Evolutionary conservation across 2,888 invertebrate genomes (phyloP).

Genomic region (Proisotoma minuta): DNA sequence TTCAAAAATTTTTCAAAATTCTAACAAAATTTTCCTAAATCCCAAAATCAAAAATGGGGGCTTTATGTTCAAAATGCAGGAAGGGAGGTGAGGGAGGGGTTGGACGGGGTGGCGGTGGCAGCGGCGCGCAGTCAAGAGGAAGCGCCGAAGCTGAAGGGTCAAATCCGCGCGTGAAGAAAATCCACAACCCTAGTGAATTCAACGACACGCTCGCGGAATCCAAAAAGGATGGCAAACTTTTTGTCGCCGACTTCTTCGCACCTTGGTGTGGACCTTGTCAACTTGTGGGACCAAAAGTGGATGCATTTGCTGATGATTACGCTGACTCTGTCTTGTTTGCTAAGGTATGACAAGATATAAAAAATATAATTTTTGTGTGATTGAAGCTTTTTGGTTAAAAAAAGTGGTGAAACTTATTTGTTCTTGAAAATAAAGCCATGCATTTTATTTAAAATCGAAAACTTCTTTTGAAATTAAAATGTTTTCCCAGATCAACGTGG

Average conservation of each 20-base stretch:
- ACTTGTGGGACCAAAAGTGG: constrained; percentile 86
- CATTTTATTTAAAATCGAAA: background rate
- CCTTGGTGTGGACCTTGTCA: constrained; percentile 78
- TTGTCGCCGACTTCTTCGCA: constrained; percentile 92
- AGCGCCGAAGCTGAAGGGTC: background rate
- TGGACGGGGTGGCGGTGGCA: too few relatives aligned
- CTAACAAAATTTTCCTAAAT: too few relatives aligned
- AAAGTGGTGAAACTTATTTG: too few relatives aligned
- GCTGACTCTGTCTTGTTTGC: constrained; percentile 68
- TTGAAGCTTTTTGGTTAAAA: too few relatives aligned
- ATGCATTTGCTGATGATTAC: constrained; percentile 64
- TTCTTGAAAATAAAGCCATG: too few relatives aligned
- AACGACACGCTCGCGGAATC: background rate
- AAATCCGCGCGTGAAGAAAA: background rate
- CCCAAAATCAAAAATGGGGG: too few relatives aligned
- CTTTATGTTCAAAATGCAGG: too few relatives aligned
- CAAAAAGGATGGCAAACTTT: constrained; percentile 59
- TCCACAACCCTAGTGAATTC: background rate
- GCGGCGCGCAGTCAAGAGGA: too few relatives aligned
- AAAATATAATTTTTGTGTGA: too few relatives aligned
- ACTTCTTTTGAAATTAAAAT: background rate
- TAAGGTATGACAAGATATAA: background rate
- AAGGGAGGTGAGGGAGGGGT: too few relatives aligned
- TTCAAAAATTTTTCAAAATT: too few relatives aligned
- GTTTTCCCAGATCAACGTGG: constrained; percentile 95